Evolutionary conservation across 2,113 vertebrate genomes (phyloP), one percentile per base, ranked within the genome.

Genomic region (Sinocyclocheilus anshuiensis): DNA sequence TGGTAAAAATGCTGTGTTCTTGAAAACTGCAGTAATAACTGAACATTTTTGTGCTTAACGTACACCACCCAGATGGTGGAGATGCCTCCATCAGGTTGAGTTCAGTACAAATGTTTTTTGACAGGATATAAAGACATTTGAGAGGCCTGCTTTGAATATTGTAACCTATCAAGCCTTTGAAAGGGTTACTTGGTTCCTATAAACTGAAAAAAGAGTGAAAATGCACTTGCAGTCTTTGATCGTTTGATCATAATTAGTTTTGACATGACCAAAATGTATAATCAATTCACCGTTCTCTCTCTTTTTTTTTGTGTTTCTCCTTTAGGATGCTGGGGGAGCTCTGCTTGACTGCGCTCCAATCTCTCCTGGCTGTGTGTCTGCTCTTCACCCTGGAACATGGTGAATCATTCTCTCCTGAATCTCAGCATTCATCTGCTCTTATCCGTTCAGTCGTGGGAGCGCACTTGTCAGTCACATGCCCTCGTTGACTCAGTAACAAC

Each of bases 241-340:
- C 22, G 36, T 74, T 75, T 45, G 39, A 75, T 3, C 11, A 3
- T 55, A 36, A 79, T 79, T 36, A 79, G 55, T 59, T 79, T 22
- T 59, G 53, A 79, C 77, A n/a, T 39, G 8, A 39, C 22, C 9
- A 1, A 45, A 39, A 45, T 69, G 53, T 33, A 42, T 24, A 76
- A 81, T 59, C 29, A 36, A 50, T 84, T 20, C 15, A 26, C 4
- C 6, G 24, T 16, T 84, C 22, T 84, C 8, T 82, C 11, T 2
- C 39, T 85, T 90, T 55, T 85, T 77, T 87, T 65, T n/a, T 75
- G 50, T 61, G 26, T 26, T 39, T 84, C 83, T 87, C 29, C 61
- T 74, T 79, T 74, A 94, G 92, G 90, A 96, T 95, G 94, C 89
- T 91, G 89, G 90, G 89, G 76, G 71, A n/a, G 50, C 90, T 89